Evolutionary conservation across 2,888 invertebrate species (phyloP).

Genomic region (Camponotus fellah): DNA sequence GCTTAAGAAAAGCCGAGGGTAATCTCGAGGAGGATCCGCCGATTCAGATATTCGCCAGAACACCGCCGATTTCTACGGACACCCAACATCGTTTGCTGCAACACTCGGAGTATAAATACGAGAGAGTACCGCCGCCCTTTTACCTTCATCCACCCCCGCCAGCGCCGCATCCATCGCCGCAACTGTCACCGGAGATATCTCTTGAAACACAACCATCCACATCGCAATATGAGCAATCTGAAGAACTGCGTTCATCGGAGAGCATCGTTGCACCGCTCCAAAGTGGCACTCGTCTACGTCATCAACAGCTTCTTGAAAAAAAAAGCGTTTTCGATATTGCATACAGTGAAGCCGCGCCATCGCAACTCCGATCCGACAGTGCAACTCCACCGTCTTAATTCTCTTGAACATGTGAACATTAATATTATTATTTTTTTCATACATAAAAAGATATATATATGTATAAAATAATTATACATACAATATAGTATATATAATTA

Average conservation of each 20-base stretch:
- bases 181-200: slow-evolving; percentile 76
- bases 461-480: slow-evolving; percentile 1
- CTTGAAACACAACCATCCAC: slow-evolving; percentile 64
- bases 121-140: slow-evolving; percentile 84
- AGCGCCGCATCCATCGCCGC: slow-evolving; percentile 82
- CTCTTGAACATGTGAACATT: background rate
- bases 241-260: slow-evolving; percentile 87
- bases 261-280: slow-evolving; percentile 89
- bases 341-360: slow-evolving; percentile 96
- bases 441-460: slow-evolving; percentile 8
- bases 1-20: slow-evolving; percentile 85
- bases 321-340: slow-evolving; percentile 97
- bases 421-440: background rate
- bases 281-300: slow-evolving; percentile 78
- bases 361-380: slow-evolving; percentile 93
- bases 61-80: slow-evolving; percentile 84
- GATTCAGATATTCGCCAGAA: slow-evolving; percentile 82
- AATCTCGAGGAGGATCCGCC: slow-evolving; percentile 83
- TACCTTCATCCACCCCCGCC: slow-evolving; percentile 82
- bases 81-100: slow-evolving; percentile 90
- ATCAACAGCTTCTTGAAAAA: slow-evolving; percentile 90
- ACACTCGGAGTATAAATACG: slow-evolving; percentile 93
- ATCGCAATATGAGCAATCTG: slow-evolving; percentile 75
- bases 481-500: background rate
- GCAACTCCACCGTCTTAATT: slow-evolving; percentile 89